These are phyloP conservation scores for Artemia franciscana DNA, from an alignment of 1,140 invertebrate genomes.

Conservation along the genomic window DNA sequence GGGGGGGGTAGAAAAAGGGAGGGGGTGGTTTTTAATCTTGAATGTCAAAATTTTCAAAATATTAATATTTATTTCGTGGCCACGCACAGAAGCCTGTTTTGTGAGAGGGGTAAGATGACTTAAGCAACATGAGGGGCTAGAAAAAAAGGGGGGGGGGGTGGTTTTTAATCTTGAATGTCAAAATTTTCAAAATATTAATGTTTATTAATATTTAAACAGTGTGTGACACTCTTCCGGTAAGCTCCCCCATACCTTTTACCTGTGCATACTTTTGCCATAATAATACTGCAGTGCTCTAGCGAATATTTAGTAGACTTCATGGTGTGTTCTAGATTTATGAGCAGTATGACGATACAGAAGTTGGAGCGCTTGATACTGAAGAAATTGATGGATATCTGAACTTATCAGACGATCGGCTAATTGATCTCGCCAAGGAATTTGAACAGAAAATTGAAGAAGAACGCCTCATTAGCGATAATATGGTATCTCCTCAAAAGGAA, in stretches of 20 bases:
- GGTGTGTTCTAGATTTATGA: constrained; percentile 40
- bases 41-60: too few species aligned
- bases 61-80: too few species aligned
- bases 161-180: too few species aligned
- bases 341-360: constrained; percentile 66
- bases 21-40: too few species aligned
- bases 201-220: too few species aligned
- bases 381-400: constrained; percentile 62
- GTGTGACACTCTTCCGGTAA: too few species aligned
- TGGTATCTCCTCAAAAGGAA: background rate
- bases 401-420: constrained; percentile 35
- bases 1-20: too few species aligned
- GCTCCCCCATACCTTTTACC: too few species aligned
- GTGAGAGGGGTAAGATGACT: background rate
- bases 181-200: too few species aligned
- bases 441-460: constrained; percentile 19
- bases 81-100: too few species aligned
- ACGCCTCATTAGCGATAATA: constrained; percentile 9
- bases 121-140: background rate
- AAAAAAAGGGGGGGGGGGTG: background rate
- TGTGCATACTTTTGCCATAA: too few species aligned
- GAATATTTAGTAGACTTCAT: constrained; percentile 7
- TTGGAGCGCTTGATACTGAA: constrained; percentile 64
- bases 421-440: constrained; percentile 31
- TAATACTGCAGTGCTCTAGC: too few species aligned